Evolutionary conservation across 2,888 invertebrate genomes (phyloP).

Genomic region (Pyrrhia umbra): DNA sequence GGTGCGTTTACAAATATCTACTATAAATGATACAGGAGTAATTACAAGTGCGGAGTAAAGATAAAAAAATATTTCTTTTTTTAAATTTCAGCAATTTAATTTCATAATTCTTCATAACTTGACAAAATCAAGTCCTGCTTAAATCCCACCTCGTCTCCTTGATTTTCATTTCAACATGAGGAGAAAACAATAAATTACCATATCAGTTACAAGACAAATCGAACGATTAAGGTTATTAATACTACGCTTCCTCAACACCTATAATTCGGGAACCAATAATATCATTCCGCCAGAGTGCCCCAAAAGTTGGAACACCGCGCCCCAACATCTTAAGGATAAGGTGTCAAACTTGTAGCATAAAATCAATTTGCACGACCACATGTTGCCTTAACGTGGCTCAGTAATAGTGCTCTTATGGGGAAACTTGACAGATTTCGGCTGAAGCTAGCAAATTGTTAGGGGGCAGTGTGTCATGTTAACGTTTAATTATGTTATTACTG

Average conservation of each 20-base stretch:
- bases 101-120: too few species aligned
- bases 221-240: background rate
- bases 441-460: constrained; percentile 34
- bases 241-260: constrained; percentile 1
- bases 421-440: constrained; percentile 53
- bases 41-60: too few species aligned
- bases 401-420: constrained; percentile 53
- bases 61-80: too few species aligned
- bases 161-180: too few species aligned
- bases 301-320: constrained; percentile 32
- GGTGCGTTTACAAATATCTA: too few species aligned
- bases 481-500: constrained; percentile 50
- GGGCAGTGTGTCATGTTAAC: constrained; percentile 42
- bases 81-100: too few species aligned
- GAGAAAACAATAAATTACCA: background rate
- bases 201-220: background rate
- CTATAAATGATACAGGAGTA: too few species aligned
- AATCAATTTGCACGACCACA: constrained; percentile 61
- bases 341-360: constrained; percentile 55
- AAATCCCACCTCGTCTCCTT: too few species aligned
- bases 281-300: constrained; percentile 16
- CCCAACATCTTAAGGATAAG: constrained; percentile 32
- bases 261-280: constrained; percentile 3
- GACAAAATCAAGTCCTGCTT: too few species aligned
- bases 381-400: constrained; percentile 44